Base-by-base conservation (phyloP, 2,888 invertebrate genomes). In the Orthonevra nobilis region DNA sequence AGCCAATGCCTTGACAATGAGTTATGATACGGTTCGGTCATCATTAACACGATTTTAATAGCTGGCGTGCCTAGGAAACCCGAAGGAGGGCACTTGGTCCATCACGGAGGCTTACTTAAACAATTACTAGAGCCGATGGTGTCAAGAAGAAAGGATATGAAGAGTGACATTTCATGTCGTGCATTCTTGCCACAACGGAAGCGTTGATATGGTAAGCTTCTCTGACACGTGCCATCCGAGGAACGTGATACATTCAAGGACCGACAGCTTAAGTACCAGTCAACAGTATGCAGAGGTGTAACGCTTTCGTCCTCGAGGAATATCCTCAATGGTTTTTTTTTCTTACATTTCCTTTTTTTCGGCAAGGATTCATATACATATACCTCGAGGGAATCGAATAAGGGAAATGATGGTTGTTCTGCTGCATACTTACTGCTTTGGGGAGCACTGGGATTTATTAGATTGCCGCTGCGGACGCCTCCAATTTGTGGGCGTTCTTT, bases 371-470 rank as follows among this genome's bases (percentile, higher is more conserved):
- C n/a, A n/a, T n/a, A n/a, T n/a, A n/a, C n/a, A n/a, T n/a, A n/a
- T 26, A 15, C 14, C 28, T 34, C 32, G 9, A 30, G 61, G 54
- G 42, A 61, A 56, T 19, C 14, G 46, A 68, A 75, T 69, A 61
- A 61, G 61, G 61, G 48, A 61, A 68, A 74, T 68, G 38, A 40
- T 46, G 28, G 60, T 46, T 68, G 26, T 68, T 74, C 23, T 60
- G 52, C 61, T 68, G 54, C 32, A 19, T 46, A 68, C 44, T 74
- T 68, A 68, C n/a, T n/a, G 61, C 54, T 61, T 60, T 74, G 61
- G 52, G 61, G 48, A 75, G 61, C 69, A 61, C 15, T 26, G 56
- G 34, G 61, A 69, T 75, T 74, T 75, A 75, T 61, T 75, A 56
- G 69, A 75, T 75, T 75, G 42, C 40, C 54, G 46, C 40, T n/a